Percentiles rank a stretch among this genome's conserved stretches.
Evolutionary conservation across 2,113 vertebrate genomes (phyloP).

Genomic region (Apteryx mantelli): DNA sequence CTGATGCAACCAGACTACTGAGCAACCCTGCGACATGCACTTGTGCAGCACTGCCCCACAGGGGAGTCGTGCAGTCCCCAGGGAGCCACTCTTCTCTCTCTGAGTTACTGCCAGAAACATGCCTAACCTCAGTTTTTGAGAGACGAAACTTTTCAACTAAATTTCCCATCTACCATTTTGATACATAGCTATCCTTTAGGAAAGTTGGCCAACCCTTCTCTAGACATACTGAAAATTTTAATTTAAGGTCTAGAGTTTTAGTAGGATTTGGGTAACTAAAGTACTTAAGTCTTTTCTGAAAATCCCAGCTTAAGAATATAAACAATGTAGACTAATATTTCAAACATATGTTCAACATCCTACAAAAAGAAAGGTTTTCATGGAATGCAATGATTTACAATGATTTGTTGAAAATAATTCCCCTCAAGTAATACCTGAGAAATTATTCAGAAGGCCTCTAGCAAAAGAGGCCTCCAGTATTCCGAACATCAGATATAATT

Average conservation of each 20-base stretch:
- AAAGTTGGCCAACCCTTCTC: background rate
- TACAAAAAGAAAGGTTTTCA: background rate
- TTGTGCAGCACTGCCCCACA: background rate
- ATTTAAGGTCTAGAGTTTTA: background rate
- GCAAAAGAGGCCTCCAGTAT: background rate
- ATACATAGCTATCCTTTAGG: background rate
- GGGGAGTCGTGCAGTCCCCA: background rate
- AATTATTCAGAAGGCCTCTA: background rate
- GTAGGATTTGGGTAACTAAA: background rate
- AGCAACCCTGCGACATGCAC: background rate
- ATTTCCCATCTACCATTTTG: background rate
- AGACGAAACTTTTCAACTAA: background rate
- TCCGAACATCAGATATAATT: background rate
- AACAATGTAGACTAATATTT: background rate
- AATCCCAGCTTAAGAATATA: background rate
- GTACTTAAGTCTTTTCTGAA: background rate
- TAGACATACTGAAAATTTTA: background rate
- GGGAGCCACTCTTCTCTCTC: background rate
- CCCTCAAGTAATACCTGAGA: background rate
- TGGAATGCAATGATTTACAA: background rate
- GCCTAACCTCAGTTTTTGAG: background rate
- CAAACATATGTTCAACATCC: background rate
- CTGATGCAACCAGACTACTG: background rate
- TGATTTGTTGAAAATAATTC: background rate
- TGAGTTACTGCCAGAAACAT: background rate